Evolutionary conservation across 2,113 vertebrate genomes (phyloP), one percentile per base, ranked within the genome.

Genomic region (Neodon shergylaensis): DNA sequence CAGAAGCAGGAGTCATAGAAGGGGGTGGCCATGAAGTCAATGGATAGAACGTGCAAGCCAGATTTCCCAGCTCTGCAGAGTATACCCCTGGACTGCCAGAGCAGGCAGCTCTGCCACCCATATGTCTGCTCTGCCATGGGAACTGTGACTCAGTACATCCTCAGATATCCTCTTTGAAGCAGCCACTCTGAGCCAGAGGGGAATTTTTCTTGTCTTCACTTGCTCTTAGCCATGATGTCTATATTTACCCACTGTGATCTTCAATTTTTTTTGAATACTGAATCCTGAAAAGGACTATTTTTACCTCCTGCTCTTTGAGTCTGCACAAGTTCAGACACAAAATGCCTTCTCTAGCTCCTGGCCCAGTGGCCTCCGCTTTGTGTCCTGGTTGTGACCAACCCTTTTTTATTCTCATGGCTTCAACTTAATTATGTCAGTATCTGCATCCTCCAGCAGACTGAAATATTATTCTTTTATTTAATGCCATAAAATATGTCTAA

Each of bases 371-470:
- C 5, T 42, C 1, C 21, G 9, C 39, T 13, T 65, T 13, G 0
- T 1, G 0, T 22, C 1, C 21, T 78, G 4, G 14, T 16, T 52
- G 7, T 13, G 0, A 3, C 26, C 42, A 14, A 0, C 28, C 52
- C 24, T 61, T 52, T 52, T 4, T 7, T 58, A 10, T 79, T 58
- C 49, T 42, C 31, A 76, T 92, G 19, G 19, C n/a, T 28, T 5
- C 19, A 13, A n/a, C 86, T 70, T 73, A 1, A 21, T 26, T 68
- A 17, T 33, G 10, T 33, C 42, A 47, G 28, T 9, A 24, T 81
- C 61, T 76, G 36, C 21, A 33, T 72, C 44, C 22, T 84, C 3
- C 54, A 44, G n/a, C 11, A 26, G 31, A 19, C 2, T 47, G 24
- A 74, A 47, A 73, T 5, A 3, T 36, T 13, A 42, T 58, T 70